Conservation (phyloP, 2,797 vertebrate species). For the Eleutherodactylus coqui region DNA sequence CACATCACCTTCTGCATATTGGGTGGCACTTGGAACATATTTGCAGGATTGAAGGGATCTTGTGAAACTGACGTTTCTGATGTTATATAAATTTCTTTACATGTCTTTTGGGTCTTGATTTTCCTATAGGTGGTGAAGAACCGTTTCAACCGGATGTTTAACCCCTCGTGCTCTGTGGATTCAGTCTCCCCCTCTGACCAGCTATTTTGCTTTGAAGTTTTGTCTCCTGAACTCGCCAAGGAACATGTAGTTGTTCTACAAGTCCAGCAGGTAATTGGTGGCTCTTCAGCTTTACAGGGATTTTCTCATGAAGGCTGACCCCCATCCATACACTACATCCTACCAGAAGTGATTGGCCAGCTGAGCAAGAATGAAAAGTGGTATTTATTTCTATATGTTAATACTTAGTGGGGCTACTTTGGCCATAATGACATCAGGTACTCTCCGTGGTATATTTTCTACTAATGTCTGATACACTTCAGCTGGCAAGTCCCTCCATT, state of each 20-base stretch:
- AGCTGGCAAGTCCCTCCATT: too few relatives aligned
- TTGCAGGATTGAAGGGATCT: too few relatives aligned
- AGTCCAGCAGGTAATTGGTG: conserved; percentile 88
- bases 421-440: too few relatives aligned
- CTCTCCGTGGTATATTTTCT: too few relatives aligned
- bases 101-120: background rate
- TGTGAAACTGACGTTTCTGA: background rate
- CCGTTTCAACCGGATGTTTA: conserved; percentile 88
- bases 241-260: conserved; percentile 89
- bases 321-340: too few relatives aligned
- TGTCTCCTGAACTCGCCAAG: conserved; percentile 92
- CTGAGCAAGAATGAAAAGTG: too few relatives aligned
- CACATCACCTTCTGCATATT: background rate
- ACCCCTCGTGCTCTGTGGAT: conserved; percentile 89
- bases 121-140: conserved; percentile 86
- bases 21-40: background rate
- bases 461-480: too few relatives aligned
- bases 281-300: background rate
- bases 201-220: conserved; percentile 95
- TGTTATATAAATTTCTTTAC: background rate
- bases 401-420: too few relatives aligned
- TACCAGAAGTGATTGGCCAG: too few relatives aligned
- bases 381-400: too few relatives aligned
- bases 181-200: conserved; percentile 84
- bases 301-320: too few relatives aligned